Evolutionary conservation across 1,140 invertebrate genomes (phyloP), one percentile per base, ranked within the genome.

Genomic region (Oryzaephilus surinamensis): DNA sequence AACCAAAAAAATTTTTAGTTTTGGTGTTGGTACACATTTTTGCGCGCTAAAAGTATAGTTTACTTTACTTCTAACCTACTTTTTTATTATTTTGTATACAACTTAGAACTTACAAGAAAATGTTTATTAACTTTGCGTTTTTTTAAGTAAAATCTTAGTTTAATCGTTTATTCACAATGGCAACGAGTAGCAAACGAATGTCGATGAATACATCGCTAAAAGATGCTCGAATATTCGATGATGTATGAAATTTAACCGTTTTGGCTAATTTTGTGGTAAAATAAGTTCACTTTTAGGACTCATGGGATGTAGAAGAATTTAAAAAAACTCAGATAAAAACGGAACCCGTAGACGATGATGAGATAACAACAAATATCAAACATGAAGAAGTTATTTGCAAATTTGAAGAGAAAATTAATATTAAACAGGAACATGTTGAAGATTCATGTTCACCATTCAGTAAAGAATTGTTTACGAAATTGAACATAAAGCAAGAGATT

Each of bases 221-320:
- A 46, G 45, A 55, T 45, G 58, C 58, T 3, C 43, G 48, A 41
- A 60, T 60, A 32, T 60, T 60, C 35, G 58, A 58, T 30, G 56
- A 58, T 31, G 58, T 60, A 48, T 40, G 47, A 37, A 24, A 24
- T 17, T 35, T 32, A n/a, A 5, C 11, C 12, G 3, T 10, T 30
- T 34, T 31, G 21, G 7, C 11, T 10, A 2, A 8, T 46, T 38
- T 35, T 40, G 19, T 11, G 11, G 27, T 8, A 6, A 32, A 12
- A 36, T 43, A 18, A 24, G 2, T 15, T 27, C 14, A 37, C 8
- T 23, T 41, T 40, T 39, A 46, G 41, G 38, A 41, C 32, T 44
- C 38, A 17, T 32, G 31, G 32, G 32, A 46, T 30, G 43, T 21
- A 20, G 3, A 6, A 26, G 3, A 35, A 31, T 8, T 26, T 15